Evolutionary conservation across 92 coral and sea anemone species (phyloP).

Genomic region (Hydrozoanthus gracilis): DNA sequence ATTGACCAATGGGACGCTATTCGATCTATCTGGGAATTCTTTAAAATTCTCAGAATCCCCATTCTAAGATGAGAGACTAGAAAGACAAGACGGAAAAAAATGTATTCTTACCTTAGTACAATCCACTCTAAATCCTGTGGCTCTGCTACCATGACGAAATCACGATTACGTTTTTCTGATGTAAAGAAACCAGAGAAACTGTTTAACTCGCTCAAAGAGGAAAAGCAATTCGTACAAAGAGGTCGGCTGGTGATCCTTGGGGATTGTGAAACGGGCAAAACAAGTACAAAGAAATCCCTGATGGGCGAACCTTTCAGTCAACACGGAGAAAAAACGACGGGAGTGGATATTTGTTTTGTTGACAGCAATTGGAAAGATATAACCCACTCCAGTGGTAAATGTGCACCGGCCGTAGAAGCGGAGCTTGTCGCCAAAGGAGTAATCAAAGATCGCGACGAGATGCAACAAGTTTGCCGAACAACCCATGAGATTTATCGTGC

Average conservation of each 20-base stretch:
- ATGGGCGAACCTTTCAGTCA: background rate
- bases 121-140: background rate
- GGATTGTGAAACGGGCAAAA: background rate
- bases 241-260: conserved; percentile 18
- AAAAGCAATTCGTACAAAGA: background rate
- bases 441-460: background rate
- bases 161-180: background rate
- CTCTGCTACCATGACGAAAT: background rate
- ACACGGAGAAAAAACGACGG: background rate
- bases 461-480: background rate
- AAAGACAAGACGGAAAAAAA: background rate
- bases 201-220: background rate
- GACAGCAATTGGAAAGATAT: conserved; percentile 3
- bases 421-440: background rate
- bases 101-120: background rate
- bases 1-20: too few species aligned
- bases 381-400: background rate
- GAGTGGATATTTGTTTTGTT: background rate
- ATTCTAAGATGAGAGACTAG: too few species aligned
- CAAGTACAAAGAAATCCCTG: conserved; percentile 20
- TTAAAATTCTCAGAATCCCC: too few species aligned
- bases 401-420: conserved; percentile 9
- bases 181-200: background rate
- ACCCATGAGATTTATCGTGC: conserved; percentile 3
- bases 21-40: too few species aligned